Base-by-base conservation (phyloP, 2,113 vertebrate species). In the Ceyx margarethae region DNA sequence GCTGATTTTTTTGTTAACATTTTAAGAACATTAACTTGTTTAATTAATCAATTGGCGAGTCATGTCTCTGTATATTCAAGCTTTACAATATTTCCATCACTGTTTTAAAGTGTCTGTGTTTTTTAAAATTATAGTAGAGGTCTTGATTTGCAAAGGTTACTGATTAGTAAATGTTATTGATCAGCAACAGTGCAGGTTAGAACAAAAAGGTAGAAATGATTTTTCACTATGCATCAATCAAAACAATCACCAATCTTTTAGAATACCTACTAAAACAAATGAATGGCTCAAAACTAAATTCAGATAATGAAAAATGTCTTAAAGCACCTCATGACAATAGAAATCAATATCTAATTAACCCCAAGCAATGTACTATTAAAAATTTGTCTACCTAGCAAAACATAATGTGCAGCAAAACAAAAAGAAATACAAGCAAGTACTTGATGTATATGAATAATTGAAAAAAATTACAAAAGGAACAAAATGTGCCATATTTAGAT, bases 331-430 rank as follows among this genome's bases (percentile, higher is more conserved):
- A 85, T 88, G 64, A 82, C 50, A 78, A 58, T 77, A 58, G 22
- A 94, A 67, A 96, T 95, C 93, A 90, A 96, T 85, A 95, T 61
- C 87, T 90, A 95, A 95, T 90, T 89, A 93, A 94, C 89, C 86
- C 65, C 64, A 61, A 88, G 73, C 17, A 92, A 81, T 45, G 53
- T 13, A 33, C 40, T 65, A 28, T 65, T 72, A 84, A 65, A 93
- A 90, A 94, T 85, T 48, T 77, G 83, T 58, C 51, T 89, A 77
- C 51, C 46, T 58, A 71, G 69, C 69, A 90, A 83, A 92, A 88
- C 29, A 81, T 53, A 91, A 82, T 43, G 46, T 61, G 50, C 54
- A 93, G 11, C 14, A 91, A 90, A 85, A 53, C 50, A 69, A 78
- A 80, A 91, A 76, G 5, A 73, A 85, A 64, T 56, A 37, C 16